These are phyloP conservation scores for Syrrhaptes paradoxus DNA, from an alignment of 2,113 vertebrate species.

Conservation along the genomic window DNA sequence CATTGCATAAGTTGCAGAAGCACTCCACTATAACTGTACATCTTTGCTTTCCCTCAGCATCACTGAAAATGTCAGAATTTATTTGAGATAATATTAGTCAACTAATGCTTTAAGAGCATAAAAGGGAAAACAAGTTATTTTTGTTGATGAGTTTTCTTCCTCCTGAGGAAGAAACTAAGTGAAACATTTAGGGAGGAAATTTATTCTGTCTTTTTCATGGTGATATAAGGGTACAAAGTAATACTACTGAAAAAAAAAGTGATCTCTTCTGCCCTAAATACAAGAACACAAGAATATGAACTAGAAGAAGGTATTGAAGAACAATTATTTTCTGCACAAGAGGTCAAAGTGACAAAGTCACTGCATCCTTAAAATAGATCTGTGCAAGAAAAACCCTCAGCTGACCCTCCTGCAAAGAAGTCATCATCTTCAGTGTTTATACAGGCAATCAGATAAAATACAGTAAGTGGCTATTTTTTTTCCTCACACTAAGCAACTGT, in stretches of 20 bases:
- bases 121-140: neutral
- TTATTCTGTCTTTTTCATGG: neutral
- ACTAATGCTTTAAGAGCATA: neutral
- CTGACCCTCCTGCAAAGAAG: neutral
- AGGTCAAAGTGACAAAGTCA: neutral
- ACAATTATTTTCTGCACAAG: neutral
- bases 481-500: neutral
- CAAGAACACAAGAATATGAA: neutral
- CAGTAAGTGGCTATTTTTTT: neutral
- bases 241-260: neutral
- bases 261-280: neutral
- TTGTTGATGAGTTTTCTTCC: neutral
- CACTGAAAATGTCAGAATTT: neutral
- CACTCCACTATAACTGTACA: neutral
- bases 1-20: slow-evolving; percentile 3
- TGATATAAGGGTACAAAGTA: neutral
- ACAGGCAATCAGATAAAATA: neutral
- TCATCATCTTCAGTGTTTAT: neutral
- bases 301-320: neutral
- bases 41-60: neutral
- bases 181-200: neutral
- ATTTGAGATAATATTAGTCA: neutral
- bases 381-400: neutral
- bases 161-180: neutral
- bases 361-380: neutral